A percentile compares a stretch with the other conserved stretches of the same genome.
These are phyloP conservation scores for Desmodus rotundus DNA, from an alignment of 2,113 vertebrate species.

Conservation along the genomic window DNA sequence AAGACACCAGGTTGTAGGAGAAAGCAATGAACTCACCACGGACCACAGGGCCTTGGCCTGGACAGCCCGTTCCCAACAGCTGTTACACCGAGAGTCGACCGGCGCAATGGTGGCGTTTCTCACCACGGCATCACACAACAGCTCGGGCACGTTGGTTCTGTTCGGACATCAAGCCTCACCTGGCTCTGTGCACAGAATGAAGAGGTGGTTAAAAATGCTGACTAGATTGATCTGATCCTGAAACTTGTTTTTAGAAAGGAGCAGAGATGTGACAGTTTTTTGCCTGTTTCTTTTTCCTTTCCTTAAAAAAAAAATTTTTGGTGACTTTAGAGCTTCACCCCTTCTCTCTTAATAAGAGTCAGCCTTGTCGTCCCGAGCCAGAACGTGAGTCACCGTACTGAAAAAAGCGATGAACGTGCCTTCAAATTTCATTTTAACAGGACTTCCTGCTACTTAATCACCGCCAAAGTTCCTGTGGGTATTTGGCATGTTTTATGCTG, in stretches of 20 bases:
- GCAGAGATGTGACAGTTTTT: neutral
- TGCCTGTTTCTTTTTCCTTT: neutral
- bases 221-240: neutral
- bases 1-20: neutral
- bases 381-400: neutral
- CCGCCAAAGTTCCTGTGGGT: neutral
- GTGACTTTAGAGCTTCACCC: neutral
- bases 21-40: neutral
- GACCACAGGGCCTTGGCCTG: neutral
- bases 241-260: neutral
- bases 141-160: rapidly evolving
- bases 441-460: neutral
- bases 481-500: neutral
- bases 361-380: neutral
- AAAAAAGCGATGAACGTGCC: neutral
- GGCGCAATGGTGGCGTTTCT: neutral
- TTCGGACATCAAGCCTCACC: neutral
- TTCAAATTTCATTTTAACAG: neutral
- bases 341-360: neutral
- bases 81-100: rapidly evolving
- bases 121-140: neutral
- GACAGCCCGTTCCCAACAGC: neutral
- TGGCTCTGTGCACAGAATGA: neutral
- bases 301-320: neutral
- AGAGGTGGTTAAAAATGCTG: neutral